A percentile compares a stretch with the other conserved stretches of the same genome.
Conservation (phyloP, 2,797 vertebrate species). For the Xenentodon cancila region DNA sequence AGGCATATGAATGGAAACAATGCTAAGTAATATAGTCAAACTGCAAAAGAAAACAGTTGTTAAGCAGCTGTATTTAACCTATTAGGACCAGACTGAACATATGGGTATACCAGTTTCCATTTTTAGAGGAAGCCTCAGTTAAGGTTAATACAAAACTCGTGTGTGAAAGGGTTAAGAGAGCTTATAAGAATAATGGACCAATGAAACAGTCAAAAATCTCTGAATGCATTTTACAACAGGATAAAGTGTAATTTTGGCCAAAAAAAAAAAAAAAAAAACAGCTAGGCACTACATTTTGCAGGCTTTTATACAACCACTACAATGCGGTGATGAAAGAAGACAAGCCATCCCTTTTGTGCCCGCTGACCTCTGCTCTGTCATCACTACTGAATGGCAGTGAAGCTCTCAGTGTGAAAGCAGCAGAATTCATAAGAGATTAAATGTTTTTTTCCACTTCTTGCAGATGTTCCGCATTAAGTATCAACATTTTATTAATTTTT, state of each 20-base stretch:
- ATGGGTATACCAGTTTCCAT: constrained; percentile 4
- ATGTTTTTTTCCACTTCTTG: constrained; percentile 60
- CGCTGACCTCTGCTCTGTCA: constrained; percentile 59
- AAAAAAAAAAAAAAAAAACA: constrained; percentile 70
- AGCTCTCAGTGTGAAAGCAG: constrained; percentile 67
- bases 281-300: constrained; percentile 60
- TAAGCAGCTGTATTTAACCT: constrained; percentile 44
- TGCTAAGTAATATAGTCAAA: constrained; percentile 1
- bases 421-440: constrained; percentile 66
- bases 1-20: neutral
- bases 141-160: constrained; percentile 56
- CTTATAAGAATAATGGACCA: constrained; percentile 60
- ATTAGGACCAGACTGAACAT: constrained; percentile 19
- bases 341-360: constrained; percentile 53
- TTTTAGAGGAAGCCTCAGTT: constrained; percentile 14
- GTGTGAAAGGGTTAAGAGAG: constrained; percentile 72
- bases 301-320: constrained; percentile 69
- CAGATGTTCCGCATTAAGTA: constrained; percentile 82
- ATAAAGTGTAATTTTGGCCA: constrained; percentile 68
- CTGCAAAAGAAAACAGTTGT: constrained; percentile 31
- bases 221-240: constrained; percentile 68
- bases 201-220: constrained; percentile 60
- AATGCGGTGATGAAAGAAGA: constrained; percentile 74
- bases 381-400: constrained; percentile 61
- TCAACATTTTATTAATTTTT: constrained; percentile 85